Conservation (phyloP, 2,888 invertebrate genomes). For the Empis livida region DNA sequence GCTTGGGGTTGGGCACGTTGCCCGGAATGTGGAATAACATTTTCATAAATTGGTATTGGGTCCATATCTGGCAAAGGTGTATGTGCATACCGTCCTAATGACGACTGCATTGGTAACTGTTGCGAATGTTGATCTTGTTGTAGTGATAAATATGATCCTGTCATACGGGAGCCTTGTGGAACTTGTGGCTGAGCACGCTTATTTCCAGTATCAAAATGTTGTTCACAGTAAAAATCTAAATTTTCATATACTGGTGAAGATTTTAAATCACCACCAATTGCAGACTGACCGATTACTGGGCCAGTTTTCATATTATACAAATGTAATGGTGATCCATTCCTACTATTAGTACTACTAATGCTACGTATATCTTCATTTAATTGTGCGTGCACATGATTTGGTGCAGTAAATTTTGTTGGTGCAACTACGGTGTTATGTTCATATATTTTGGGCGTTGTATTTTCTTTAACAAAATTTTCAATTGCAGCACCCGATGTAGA, state of each 20-base stretch:
- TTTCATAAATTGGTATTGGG: slow-evolving; percentile 47
- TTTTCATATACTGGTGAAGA: slow-evolving; percentile 63
- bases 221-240: slow-evolving; percentile 60
- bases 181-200: slow-evolving; percentile 75
- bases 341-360: slow-evolving; percentile 30
- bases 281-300: neutral
- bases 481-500: slow-evolving; percentile 47
- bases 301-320: slow-evolving; percentile 22
- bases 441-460: slow-evolving; percentile 41
- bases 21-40: slow-evolving; percentile 43
- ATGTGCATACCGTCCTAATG: slow-evolving; percentile 23
- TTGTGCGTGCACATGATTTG: slow-evolving; percentile 38
- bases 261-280: slow-evolving; percentile 14
- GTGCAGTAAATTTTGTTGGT: slow-evolving; percentile 64
- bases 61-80: slow-evolving; percentile 43
- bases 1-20: slow-evolving; percentile 38
- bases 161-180: slow-evolving; percentile 39
- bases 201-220: slow-evolving; percentile 29
- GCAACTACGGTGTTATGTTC: slow-evolving; percentile 65
- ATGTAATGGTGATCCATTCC: slow-evolving; percentile 35
- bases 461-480: slow-evolving; percentile 50
- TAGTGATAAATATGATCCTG: no score
- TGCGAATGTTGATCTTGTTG: neutral
- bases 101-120: neutral
- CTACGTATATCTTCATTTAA: slow-evolving; percentile 18